These are phyloP conservation scores for Mythimna loreyi DNA, from an alignment of 2,888 invertebrate genomes.

Conservation along the genomic window DNA sequence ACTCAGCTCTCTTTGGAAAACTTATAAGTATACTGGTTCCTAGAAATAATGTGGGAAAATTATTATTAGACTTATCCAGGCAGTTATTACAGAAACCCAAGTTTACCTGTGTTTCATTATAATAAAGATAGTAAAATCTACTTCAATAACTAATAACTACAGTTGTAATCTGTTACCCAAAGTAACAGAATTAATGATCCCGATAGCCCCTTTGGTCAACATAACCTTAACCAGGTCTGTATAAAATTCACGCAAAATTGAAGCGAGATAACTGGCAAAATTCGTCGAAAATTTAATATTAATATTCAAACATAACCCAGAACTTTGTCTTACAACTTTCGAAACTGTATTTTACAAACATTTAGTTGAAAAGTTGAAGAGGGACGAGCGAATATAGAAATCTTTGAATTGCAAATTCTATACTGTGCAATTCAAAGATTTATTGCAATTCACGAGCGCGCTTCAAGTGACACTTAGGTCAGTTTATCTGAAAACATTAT, in stretches of 20 bases:
- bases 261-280: slow-evolving; percentile 27
- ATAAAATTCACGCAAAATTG: slow-evolving; percentile 39
- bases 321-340: slow-evolving; percentile 54
- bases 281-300: slow-evolving; percentile 48
- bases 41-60: no score
- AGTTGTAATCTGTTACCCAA: slow-evolving; percentile 8
- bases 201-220: slow-evolving; percentile 32
- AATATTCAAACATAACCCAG: slow-evolving; percentile 48
- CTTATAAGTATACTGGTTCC: no score
- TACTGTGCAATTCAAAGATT: no score
- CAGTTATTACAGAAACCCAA: neutral
- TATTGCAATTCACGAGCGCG: no score
- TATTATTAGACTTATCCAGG: neutral
- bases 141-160: neutral
- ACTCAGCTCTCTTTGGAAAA: no score
- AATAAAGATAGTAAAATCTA: neutral
- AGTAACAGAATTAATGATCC: slow-evolving; percentile 20
- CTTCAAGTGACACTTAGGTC: no score
- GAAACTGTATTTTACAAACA: slow-evolving; percentile 48
- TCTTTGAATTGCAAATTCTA: slow-evolving; percentile 18
- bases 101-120: neutral
- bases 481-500: no score
- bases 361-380: slow-evolving; percentile 33
- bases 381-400: slow-evolving; percentile 18
- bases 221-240: slow-evolving; percentile 31